Evolutionary conservation across 2,797 vertebrate genomes (phyloP), one percentile per base, ranked within the genome.

Genomic region (Mallotus villosus): DNA sequence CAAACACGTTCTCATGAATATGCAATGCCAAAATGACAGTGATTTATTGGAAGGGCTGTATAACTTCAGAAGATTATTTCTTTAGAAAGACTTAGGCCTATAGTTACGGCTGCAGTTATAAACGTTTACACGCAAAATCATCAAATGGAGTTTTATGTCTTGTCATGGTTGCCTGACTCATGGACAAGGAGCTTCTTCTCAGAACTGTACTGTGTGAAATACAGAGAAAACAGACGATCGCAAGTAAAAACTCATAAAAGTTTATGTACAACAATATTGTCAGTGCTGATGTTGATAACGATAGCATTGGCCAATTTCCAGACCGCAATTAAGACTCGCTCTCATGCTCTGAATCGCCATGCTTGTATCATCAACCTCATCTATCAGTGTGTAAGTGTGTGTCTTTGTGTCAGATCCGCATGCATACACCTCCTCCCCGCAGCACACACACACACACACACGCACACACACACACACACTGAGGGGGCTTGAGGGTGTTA

Each of bases 401-500:
- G 17, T 55, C 16, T 55, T 17, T 55, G 51, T 55, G 17, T 55
- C 51, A 55, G 51, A 88, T 84, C 81, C 79, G 59, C 80, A 80
- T 78, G 84, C 71, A 79, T 75, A 82, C 73, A 81, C 68, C 19
- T 49, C 21, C 11, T 61, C 22, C 32, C 7, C 32, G 6, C 32
- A 34, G 8, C 32, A 46, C 46, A 7, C 24, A 24, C 11, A 41
- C 51, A 17, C 14, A 22, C n/a, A 49, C n/a, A 63, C 8, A 24
- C 53, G 71, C 70, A 81, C 74, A 79, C 67, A 71, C 61, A 70
- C 57, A 70, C 57, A 46, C 55, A 59, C 32, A 55, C 8, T 29
- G 51, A 63, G 75, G 78, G 82, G 84, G 79, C 79, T 86, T 1
- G 78, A 85, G 86, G 83, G 88, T 89, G 89, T 88, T 90, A 89